Conservation (phyloP, 1,140 invertebrate genomes). For the Trachymyrmex septentrionalis region DNA sequence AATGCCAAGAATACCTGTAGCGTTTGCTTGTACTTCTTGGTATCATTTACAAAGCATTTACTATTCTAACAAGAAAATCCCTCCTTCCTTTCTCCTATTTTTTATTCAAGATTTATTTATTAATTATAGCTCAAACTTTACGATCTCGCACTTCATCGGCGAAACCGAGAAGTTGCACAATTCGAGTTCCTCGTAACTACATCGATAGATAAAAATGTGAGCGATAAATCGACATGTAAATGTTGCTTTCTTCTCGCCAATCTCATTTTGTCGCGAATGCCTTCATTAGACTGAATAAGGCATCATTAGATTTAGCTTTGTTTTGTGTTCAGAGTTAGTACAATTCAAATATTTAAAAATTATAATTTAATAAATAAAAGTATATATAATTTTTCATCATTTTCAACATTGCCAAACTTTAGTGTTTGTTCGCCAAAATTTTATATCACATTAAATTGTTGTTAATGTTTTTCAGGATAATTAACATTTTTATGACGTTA, state of each 20-base stretch:
- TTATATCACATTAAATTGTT: neutral
- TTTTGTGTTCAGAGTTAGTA: neutral
- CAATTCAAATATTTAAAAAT: neutral
- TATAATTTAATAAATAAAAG: neutral
- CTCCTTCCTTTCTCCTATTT: neutral
- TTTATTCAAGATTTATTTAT: slow-evolving; percentile 17
- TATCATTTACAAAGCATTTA: slow-evolving; percentile 57
- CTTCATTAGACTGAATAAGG: slow-evolving; percentile 21
- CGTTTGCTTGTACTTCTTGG: slow-evolving; percentile 3
- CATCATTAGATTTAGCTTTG: neutral
- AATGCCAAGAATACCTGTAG: slow-evolving; percentile 43
- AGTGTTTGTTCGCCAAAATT: neutral
- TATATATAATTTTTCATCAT: neutral
- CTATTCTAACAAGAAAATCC: slow-evolving; percentile 19
- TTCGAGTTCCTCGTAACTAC: neutral
- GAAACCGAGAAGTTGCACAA: neutral
- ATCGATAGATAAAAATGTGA: slow-evolving; percentile 9
- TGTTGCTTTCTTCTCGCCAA: slow-evolving; percentile 65
- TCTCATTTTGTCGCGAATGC: slow-evolving; percentile 62
- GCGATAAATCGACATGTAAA: slow-evolving; percentile 42
- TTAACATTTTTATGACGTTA: neutral
- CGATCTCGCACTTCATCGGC: slow-evolving; percentile 6
- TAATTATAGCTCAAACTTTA: neutral
- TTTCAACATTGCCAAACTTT: slow-evolving; percentile 3
- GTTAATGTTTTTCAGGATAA: neutral